These are phyloP conservation scores for Perdita meconis DNA, from an alignment of 2,888 invertebrate species.

Conservation along the genomic window DNA sequence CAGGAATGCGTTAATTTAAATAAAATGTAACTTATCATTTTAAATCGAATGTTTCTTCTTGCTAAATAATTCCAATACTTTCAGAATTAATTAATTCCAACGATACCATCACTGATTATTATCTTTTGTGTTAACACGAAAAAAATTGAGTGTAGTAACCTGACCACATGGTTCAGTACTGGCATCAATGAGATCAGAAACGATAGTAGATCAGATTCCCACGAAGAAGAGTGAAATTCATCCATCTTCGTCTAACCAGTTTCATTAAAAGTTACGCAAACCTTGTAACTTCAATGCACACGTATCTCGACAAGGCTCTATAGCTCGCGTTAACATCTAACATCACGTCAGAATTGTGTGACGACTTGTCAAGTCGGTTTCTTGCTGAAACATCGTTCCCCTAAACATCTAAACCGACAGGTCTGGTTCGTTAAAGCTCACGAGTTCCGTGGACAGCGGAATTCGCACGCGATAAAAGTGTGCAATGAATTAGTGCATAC, in stretches of 20 bases:
- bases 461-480: slow-evolving; percentile 28
- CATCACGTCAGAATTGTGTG: slow-evolving; percentile 22
- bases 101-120: too few species aligned
- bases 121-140: too few species aligned
- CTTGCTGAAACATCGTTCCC: not conserved
- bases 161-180: too few species aligned
- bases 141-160: too few species aligned
- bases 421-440: slow-evolving; percentile 29
- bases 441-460: slow-evolving; percentile 5
- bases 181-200: too few species aligned
- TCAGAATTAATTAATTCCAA: too few species aligned
- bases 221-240: not conserved
- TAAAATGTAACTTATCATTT: too few species aligned
- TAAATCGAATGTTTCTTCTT: too few species aligned
- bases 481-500: slow-evolving; percentile 27
- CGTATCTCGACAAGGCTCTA: not conserved
- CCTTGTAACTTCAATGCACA: not conserved
- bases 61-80: too few species aligned
- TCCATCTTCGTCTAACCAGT: not conserved
- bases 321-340: slow-evolving; percentile 8
- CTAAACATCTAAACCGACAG: slow-evolving; percentile 30
- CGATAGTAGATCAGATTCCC: too few species aligned
- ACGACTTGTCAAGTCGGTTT: slow-evolving; percentile 23
- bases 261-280: slow-evolving; percentile 1
- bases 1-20: too few species aligned